phyloP scores from a whole-genome alignment of 2,113 vertebrate species.

The Strigops habroptila region DNA sequence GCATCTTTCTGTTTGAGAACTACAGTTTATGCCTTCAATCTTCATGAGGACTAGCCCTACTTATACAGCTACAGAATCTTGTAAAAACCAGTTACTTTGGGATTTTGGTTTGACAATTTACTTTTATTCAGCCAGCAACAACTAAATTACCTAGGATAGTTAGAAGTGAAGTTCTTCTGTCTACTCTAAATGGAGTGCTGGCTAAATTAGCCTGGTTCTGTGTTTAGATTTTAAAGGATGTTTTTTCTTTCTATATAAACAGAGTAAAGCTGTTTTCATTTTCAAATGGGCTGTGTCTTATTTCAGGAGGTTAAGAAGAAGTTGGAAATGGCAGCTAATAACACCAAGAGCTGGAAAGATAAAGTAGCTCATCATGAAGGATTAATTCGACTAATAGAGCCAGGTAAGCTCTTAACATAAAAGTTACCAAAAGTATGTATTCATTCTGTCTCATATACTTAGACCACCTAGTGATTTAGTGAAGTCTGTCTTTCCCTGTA shows the following conservation, averaged over 20 bases:
- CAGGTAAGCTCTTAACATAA: slow-evolving; percentile 75
- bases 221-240: background rate
- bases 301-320: slow-evolving; percentile 89
- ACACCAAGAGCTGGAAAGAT: slow-evolving; percentile 94
- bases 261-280: background rate
- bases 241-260: background rate
- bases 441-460: background rate
- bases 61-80: background rate
- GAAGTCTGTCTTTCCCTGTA: background rate
- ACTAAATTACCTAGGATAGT: background rate
- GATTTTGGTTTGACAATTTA: background rate
- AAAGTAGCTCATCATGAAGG: slow-evolving; percentile 95
- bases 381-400: slow-evolving; percentile 89
- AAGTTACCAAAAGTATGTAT: background rate
- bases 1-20: background rate
- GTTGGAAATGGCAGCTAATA: slow-evolving; percentile 86
- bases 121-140: background rate
- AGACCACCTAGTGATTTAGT: background rate
- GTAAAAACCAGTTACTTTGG: background rate
- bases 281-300: background rate
- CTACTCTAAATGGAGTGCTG: background rate
- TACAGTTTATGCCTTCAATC: background rate
- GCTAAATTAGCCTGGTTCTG: background rate
- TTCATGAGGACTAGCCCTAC: background rate
- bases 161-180: background rate